Evolutionary conservation across 2,888 invertebrate species (phyloP), one percentile per base, ranked within the genome.

Genomic region (Geophilus truncorum): DNA sequence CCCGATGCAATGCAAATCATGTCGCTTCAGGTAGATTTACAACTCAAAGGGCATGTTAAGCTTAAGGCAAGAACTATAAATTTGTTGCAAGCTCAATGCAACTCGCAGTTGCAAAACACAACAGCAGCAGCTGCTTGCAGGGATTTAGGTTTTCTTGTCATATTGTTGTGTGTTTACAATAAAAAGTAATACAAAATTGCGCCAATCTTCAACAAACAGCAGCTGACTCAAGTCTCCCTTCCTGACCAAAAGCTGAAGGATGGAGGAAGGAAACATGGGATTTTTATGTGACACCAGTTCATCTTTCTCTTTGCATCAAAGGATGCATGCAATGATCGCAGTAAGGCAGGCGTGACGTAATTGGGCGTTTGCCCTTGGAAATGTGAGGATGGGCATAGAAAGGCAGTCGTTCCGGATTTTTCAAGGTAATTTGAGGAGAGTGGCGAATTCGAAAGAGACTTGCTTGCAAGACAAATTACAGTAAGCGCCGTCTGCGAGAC

Each of bases 391-490:
- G 70, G 28, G 28, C 5, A 25, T 10, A 25, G 25, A 12, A 25
- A 70, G 6, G 28, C 6, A 28, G 28, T 70, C 70, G 6, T 70
- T 70, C 28, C 25, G 70, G 70, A 28, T 28, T 70, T 70, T 70
- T 70, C 70, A 70, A 70, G 70, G 70, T 70, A 70, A 70, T 70
- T 25, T 70, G 70, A 70, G 70, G 28, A n/a, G 70, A 23, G 25
- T 28, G 28, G 25, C 25, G 28, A 23, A 28, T 62, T 25, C 25
- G 70, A 70, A 70, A 70, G 32, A 32, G 32, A 32, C 32, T 32
- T 4, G 32, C 32, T 32, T 4, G 32, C 32, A 45, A 45, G 70
- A 70, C 28, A 70, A 70, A 70, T 70, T 70, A 70, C 70, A 2
- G 1, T 15, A 51, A 51, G 51, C 18, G 5, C 18, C 51, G 51